Evolutionary conservation across 2,113 vertebrate genomes (phyloP).

Genomic region (Lucifuga dentata): DNA sequence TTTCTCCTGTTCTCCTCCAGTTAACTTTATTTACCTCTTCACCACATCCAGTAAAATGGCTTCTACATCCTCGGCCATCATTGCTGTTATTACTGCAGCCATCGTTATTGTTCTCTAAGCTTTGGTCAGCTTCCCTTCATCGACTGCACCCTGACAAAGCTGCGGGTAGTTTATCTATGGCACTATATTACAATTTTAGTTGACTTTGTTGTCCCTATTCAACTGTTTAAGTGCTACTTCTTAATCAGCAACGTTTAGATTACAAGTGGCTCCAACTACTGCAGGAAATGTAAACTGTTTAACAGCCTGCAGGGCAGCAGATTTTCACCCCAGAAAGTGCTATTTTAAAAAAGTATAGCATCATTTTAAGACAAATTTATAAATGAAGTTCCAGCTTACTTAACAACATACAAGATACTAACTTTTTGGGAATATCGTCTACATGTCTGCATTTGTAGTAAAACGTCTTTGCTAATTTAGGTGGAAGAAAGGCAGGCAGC

Average conservation of each 20-base stretch:
- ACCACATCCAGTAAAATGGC: neutral
- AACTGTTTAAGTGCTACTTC: neutral
- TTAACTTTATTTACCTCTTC: neutral
- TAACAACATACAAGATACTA: no score
- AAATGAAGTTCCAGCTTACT: no score
- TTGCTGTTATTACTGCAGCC: neutral
- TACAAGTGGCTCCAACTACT: no score
- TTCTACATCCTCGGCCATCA: neutral
- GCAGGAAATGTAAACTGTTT: no score
- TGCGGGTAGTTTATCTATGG: constrained; percentile 12
- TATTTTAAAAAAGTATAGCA: no score
- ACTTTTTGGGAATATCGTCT: no score
- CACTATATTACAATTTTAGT: neutral
- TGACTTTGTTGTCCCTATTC: neutral
- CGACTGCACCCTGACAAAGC: constrained; percentile 7
- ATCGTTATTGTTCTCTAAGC: neutral
- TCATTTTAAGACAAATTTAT: no score
- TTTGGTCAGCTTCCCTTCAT: neutral
- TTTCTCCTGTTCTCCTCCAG: no score
- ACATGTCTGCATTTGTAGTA: no score
- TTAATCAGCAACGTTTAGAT: constrained; percentile 14
- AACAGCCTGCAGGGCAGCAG: no score
- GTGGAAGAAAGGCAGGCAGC: neutral
- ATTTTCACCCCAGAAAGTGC: no score
- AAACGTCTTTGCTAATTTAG: no score